phyloP scores from a whole-genome alignment of 2,797 vertebrate genomes.

The Spinibarbus caldwelli region DNA sequence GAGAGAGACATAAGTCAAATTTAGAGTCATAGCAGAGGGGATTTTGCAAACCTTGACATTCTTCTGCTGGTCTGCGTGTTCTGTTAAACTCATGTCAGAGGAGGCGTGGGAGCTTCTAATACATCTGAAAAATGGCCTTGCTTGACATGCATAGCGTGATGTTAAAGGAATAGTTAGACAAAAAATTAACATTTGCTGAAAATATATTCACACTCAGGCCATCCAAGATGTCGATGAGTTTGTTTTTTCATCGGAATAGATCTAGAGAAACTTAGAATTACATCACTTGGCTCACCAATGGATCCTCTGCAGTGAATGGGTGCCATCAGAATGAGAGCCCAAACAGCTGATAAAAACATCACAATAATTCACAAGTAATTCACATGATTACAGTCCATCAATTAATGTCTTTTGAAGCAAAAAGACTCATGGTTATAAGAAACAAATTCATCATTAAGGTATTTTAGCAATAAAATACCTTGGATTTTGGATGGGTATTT shows the following conservation, averaged over 20 bases:
- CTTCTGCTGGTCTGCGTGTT: conserved; percentile 21
- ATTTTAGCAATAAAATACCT: too few species aligned
- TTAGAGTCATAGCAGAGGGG: background rate
- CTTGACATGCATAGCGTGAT: background rate
- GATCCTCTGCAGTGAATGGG: too few species aligned
- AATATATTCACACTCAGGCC: background rate
- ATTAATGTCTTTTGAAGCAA: too few species aligned
- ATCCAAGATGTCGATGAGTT: background rate
- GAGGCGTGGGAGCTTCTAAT: background rate
- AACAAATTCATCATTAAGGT: too few species aligned
- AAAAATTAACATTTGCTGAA: background rate
- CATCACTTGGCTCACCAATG: too few species aligned
- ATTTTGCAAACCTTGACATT: conserved; percentile 25
- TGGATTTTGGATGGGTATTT: too few species aligned
- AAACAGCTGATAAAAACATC: too few species aligned
- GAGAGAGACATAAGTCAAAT: background rate
- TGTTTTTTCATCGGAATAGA: background rate
- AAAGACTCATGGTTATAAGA: too few species aligned
- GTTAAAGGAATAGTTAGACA: background rate
- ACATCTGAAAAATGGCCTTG: background rate
- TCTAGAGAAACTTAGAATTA: too few species aligned
- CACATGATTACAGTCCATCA: too few species aligned
- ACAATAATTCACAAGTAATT: too few species aligned
- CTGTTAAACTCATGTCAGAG: conserved; percentile 23
- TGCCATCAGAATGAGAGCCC: too few species aligned